phyloP scores from a whole-genome alignment of 2,113 vertebrate species.

The Prietella phreatophila region DNA sequence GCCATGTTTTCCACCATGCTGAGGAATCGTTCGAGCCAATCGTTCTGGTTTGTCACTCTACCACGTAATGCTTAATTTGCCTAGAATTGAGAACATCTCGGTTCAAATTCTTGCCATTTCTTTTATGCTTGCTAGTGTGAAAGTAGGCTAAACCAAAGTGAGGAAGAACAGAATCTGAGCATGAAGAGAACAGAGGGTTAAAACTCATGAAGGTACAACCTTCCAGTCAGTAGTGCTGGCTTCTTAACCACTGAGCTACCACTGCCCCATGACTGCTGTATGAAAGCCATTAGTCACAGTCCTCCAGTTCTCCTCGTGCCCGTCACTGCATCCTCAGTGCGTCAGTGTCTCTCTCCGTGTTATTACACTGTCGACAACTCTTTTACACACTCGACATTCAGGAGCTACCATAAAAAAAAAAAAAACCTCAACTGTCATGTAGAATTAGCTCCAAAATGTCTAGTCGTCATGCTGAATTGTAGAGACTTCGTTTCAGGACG shows the following conservation, averaged over 20 bases:
- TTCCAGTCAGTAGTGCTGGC: not conserved
- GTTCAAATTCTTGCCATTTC: not conserved
- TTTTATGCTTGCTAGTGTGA: not conserved
- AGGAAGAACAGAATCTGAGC: not conserved
- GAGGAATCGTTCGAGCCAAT: not conserved
- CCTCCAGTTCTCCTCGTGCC: conserved; percentile 24
- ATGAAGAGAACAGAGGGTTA: not conserved
- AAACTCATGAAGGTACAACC: not conserved
- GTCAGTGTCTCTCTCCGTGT: conserved; percentile 4
- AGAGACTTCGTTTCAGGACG: not conserved
- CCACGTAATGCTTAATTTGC: not conserved
- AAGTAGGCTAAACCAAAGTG: not conserved
- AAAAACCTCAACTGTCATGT: not conserved
- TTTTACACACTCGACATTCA: conserved; percentile 20
- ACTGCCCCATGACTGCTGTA: not conserved
- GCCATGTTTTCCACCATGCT: not conserved
- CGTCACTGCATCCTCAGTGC: not conserved
- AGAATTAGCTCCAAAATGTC: conserved; percentile 12
- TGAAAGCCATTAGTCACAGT: conserved; percentile 24
- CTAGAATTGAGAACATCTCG: not conserved
- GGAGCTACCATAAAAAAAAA: not conserved
- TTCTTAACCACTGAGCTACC: not conserved
- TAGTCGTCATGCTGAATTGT: not conserved
- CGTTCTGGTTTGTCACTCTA: not conserved
- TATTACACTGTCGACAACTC: conserved; percentile 18